Conservation (phyloP, 2,888 invertebrate species). For the Stegophylla sp. region DNA sequence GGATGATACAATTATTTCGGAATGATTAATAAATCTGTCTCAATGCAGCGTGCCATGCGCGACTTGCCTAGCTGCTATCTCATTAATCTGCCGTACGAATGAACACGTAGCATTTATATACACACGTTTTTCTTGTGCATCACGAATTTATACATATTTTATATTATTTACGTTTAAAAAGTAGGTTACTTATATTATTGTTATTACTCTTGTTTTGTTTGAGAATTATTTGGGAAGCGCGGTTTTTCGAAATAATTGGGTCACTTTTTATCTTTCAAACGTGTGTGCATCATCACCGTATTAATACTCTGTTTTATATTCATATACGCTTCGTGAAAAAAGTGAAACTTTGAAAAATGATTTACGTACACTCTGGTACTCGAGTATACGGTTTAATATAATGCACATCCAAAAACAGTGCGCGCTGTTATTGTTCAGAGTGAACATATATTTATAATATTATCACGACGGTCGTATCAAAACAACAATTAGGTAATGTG, state of each 20-base stretch:
- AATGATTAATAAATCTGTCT: constrained; percentile 4
- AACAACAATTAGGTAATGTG: too few relatives aligned
- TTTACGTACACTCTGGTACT: neutral
- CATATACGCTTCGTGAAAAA: neutral
- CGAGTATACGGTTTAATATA: neutral
- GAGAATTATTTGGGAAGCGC: neutral
- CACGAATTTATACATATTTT: constrained; percentile 28
- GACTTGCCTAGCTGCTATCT: neutral
- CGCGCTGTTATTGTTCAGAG: neutral
- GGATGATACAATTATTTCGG: constrained; percentile 17
- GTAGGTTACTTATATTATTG: neutral
- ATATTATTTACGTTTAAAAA: neutral
- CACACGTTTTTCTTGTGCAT: neutral
- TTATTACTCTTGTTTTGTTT: neutral
- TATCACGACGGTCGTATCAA: too few relatives aligned
- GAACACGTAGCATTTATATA: neutral
- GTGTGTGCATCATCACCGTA: neutral
- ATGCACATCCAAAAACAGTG: neutral
- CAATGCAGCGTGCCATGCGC: too few relatives aligned
- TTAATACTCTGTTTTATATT: neutral
- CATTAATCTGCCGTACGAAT: constrained; percentile 13
- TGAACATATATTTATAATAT: too few relatives aligned
- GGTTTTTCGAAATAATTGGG: constrained; percentile 26
- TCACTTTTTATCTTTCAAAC: neutral
- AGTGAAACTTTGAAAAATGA: constrained; percentile 28